Conservation (phyloP, 2,888 invertebrate species). For the Euplagia quadripunctaria region DNA sequence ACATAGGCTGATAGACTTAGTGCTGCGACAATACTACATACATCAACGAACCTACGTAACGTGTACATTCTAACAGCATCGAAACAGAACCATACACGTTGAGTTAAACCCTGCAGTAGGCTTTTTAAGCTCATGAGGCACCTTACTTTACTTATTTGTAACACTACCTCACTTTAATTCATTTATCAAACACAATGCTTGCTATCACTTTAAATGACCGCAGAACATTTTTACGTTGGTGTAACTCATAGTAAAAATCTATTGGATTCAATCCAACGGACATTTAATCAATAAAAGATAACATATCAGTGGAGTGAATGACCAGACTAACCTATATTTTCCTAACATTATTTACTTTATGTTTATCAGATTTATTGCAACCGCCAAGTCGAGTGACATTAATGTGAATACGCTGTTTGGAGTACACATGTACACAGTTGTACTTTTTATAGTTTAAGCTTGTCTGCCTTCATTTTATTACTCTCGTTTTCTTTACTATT, state of each 20-base stretch:
- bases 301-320: conserved; percentile 32
- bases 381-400: conserved; percentile 26
- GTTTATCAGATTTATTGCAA: conserved; percentile 33
- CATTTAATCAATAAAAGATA: conserved; percentile 45
- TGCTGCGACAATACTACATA: background rate
- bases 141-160: background rate
- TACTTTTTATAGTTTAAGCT: background rate
- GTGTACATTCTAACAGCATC: no score
- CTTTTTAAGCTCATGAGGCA: no score
- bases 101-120: no score
- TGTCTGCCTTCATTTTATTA: background rate
- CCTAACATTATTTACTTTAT: conserved; percentile 30
- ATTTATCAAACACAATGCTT: background rate
- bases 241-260: conserved; percentile 15
- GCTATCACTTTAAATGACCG: background rate
- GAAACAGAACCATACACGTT: no score
- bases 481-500: background rate
- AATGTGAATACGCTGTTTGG: conserved; percentile 17
- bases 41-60: no score
- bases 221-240: background rate
- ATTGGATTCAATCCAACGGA: conserved; percentile 46
- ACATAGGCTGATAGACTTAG: background rate
- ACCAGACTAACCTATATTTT: conserved; percentile 42
- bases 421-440: background rate
- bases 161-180: background rate